Conservation (phyloP, 1,140 invertebrate genomes). For the Homalodisca vitripennis region DNA sequence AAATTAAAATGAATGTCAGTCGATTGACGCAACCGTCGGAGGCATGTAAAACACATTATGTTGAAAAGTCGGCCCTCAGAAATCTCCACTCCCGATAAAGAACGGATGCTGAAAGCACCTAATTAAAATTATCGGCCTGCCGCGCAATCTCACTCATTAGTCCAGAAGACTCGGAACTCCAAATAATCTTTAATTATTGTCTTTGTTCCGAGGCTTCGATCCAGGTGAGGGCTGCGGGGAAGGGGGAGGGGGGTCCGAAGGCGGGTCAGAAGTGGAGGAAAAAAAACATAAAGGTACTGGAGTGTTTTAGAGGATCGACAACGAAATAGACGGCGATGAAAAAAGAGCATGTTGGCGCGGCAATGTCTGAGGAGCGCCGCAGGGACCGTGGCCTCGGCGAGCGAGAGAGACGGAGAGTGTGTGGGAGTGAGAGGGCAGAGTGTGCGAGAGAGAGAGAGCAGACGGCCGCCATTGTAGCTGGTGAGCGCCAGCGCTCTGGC, state of each 20-base stretch:
- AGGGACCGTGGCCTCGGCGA: conserved; percentile 10
- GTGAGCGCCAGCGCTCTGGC: neutral
- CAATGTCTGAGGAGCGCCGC: conserved; percentile 21
- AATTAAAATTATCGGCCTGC: conserved; percentile 7
- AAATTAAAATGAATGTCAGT: too few species aligned
- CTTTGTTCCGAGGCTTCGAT: conserved; percentile 22
- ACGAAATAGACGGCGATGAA: conserved; percentile 27
- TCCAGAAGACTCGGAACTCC: neutral
- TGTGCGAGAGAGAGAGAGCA: conserved; percentile 27
- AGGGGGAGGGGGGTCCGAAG: conserved; percentile 11
- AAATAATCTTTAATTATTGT: conserved; percentile 28
- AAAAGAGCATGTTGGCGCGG: conserved; percentile 18
- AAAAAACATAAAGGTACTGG: conserved; percentile 29
- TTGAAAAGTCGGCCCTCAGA: too few species aligned
- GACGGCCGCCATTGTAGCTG: neutral
- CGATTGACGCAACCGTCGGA: too few species aligned
- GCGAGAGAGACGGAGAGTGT: neutral
- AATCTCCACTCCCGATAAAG: too few species aligned
- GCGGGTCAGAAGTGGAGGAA: conserved; percentile 19
- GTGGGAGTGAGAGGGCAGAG: conserved; percentile 29
- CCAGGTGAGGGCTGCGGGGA: neutral
- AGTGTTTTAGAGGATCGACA: conserved; percentile 31
- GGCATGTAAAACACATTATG: too few species aligned
- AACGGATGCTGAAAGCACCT: neutral
- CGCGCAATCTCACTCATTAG: conserved; percentile 2